A percentile compares a stretch with the other conserved stretches of the same genome.
These are phyloP conservation scores for Lathamus discolor DNA, from an alignment of 2,113 vertebrate species.

Conservation along the genomic window DNA sequence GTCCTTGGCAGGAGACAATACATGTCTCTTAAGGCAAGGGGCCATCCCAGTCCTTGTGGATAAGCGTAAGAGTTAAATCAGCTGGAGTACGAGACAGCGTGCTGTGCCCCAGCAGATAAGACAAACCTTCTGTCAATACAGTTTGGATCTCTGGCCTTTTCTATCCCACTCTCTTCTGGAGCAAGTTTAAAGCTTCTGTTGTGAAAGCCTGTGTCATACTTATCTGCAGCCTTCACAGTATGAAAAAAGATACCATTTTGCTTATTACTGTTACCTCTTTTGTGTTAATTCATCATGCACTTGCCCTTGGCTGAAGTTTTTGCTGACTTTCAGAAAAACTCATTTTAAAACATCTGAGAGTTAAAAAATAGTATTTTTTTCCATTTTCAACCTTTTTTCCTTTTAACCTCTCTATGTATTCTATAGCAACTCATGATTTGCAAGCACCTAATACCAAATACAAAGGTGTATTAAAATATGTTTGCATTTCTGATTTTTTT, in stretches of 20 bases:
- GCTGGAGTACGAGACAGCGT: not conserved
- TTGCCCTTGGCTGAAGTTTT: not conserved
- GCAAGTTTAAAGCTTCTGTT: not conserved
- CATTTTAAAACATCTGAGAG: not conserved
- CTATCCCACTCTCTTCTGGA: not conserved
- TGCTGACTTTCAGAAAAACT: not conserved
- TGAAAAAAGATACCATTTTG: not conserved
- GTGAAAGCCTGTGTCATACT: not conserved
- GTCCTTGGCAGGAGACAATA: not conserved
- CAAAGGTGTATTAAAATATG: not conserved
- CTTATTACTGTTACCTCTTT: not conserved
- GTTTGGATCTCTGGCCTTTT: not conserved
- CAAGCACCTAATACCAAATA: rapidly evolving
- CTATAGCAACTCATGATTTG: not conserved
- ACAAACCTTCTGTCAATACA: not conserved
- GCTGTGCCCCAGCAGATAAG: not conserved
- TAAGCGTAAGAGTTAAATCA: not conserved
- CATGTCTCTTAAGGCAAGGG: not conserved
- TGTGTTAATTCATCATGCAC: not conserved
- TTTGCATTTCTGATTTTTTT: not conserved
- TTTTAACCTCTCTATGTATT: not conserved
- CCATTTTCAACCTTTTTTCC: not conserved
- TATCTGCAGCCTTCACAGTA: not conserved
- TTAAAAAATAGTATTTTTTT: rapidly evolving
- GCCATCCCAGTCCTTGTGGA: not conserved